Percentiles rank a stretch among this genome's conserved stretches.
These are phyloP conservation scores for Rugalucina vietnamica DNA, from an alignment of 2,888 invertebrate species.

Conservation along the genomic window DNA sequence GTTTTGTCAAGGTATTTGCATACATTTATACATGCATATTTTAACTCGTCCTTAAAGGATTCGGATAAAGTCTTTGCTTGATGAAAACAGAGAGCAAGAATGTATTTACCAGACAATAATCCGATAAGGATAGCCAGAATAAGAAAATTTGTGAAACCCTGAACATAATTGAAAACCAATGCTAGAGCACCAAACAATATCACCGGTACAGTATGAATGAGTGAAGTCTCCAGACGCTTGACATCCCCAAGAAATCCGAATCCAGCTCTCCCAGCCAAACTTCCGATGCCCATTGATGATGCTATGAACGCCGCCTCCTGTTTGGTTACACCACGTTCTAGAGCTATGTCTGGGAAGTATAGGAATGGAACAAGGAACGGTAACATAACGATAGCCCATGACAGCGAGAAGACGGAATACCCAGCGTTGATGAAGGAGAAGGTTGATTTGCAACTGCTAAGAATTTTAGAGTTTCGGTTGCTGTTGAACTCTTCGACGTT, in stretches of 20 bases:
- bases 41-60: too few relatives aligned
- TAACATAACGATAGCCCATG: constrained; percentile 25
- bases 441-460: too few relatives aligned
- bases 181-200: constrained; percentile 13
- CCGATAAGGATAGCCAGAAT: constrained; percentile 14
- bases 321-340: background rate
- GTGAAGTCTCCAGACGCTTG: constrained; percentile 20
- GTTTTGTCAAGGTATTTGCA: too few relatives aligned
- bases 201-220: constrained; percentile 24
- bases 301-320: constrained; percentile 20
- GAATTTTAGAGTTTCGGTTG: too few relatives aligned
- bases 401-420: background rate
- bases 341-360: constrained; percentile 9
- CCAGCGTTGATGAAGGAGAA: constrained; percentile 14
- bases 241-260: constrained; percentile 29
- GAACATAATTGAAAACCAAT: background rate
- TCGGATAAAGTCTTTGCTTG: too few relatives aligned
- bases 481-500: too few relatives aligned
- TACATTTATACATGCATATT: too few relatives aligned
- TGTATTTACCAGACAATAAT: constrained; percentile 3
- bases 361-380: constrained; percentile 25
- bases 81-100: background rate
- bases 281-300: constrained; percentile 10
- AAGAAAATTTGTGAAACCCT: constrained; percentile 5
- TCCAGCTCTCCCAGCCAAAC: background rate